Percentiles rank a stretch among this genome's conserved stretches.
Evolutionary conservation across 2,888 invertebrate species (phyloP).

Genomic region (Microctonus brassicae): DNA sequence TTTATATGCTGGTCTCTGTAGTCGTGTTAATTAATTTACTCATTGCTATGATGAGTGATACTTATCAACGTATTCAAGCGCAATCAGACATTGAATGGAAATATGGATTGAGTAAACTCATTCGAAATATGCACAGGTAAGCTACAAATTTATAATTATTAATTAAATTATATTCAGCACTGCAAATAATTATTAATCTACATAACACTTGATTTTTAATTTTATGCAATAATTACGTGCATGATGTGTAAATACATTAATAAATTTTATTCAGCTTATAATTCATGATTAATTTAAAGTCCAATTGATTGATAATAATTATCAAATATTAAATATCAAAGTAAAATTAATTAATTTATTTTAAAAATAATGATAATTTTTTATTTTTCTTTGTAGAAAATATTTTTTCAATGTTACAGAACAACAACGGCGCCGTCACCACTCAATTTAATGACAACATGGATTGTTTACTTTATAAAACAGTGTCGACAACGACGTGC

Average conservation of each 20-base stretch:
- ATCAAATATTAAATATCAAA: neutral
- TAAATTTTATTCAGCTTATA: neutral
- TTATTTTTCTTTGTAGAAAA: neutral
- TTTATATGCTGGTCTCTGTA: slow-evolving; percentile 98
- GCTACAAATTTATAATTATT: slow-evolving; percentile 33
- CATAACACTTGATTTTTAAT: neutral
- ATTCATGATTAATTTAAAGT: neutral
- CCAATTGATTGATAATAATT: neutral
- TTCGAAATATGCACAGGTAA: slow-evolving; percentile 81
- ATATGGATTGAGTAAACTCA: slow-evolving; percentile 82
- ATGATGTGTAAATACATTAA: neutral
- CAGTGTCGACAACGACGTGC: slow-evolving; percentile 70
- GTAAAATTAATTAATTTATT: neutral
- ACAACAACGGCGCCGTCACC: slow-evolving; percentile 82
- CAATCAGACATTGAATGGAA: slow-evolving; percentile 87
- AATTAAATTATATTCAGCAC: neutral
- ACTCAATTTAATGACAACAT: slow-evolving; percentile 78
- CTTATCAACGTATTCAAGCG: slow-evolving; percentile 98
- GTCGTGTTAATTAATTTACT: slow-evolving; percentile 98
- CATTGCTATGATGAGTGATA: slow-evolving; percentile 99
- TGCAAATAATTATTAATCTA: neutral
- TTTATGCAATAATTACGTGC: neutral
- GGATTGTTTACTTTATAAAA: slow-evolving; percentile 72
- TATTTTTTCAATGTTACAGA: slow-evolving; percentile 54
- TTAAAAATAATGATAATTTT: neutral